These are phyloP conservation scores for Notolepis coatsorum DNA, from an alignment of 2,797 vertebrate species.

Conservation along the genomic window DNA sequence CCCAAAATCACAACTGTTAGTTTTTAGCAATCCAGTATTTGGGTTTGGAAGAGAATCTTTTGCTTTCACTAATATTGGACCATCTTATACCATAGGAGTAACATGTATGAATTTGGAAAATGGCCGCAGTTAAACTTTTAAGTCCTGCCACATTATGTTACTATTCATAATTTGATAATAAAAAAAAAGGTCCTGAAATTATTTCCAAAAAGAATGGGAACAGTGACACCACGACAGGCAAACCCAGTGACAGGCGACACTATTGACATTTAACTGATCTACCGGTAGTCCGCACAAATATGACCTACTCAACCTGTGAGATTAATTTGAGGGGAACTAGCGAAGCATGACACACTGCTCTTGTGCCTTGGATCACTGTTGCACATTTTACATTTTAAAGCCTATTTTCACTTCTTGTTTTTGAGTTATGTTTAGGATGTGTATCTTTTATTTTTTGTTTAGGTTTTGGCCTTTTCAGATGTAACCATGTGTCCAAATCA, in stretches of 20 bases:
- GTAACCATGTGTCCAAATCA: constrained; percentile 39
- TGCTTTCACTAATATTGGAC: too few relatives aligned
- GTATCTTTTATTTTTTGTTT: constrained; percentile 35
- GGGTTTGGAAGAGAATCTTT: too few relatives aligned
- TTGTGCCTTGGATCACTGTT: constrained; percentile 84
- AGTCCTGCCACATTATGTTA: too few relatives aligned
- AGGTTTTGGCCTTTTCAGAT: constrained; percentile 2
- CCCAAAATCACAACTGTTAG: too few relatives aligned
- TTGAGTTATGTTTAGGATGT: constrained; percentile 61
- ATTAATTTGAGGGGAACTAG: constrained; percentile 69
- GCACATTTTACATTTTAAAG: constrained; percentile 67
- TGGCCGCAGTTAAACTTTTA: too few relatives aligned
- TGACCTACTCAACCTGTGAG: constrained; percentile 48
- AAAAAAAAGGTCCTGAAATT: too few relatives aligned
- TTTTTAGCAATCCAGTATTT: too few relatives aligned
- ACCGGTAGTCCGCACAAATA: constrained; percentile 36
- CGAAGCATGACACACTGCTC: constrained; percentile 79
- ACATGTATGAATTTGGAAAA: too few relatives aligned
- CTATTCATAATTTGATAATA: too few relatives aligned
- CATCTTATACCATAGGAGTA: too few relatives aligned
- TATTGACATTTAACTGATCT: constrained; percentile 31
- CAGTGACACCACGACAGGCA: too few relatives aligned
- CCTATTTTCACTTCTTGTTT: constrained; percentile 60
- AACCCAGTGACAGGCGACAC: constrained; percentile 23
- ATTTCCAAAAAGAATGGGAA: too few relatives aligned